A percentile compares a stretch with the other conserved stretches of the same genome.
Conservation (phyloP, 2,888 invertebrate species). For the Xanthia togata region DNA sequence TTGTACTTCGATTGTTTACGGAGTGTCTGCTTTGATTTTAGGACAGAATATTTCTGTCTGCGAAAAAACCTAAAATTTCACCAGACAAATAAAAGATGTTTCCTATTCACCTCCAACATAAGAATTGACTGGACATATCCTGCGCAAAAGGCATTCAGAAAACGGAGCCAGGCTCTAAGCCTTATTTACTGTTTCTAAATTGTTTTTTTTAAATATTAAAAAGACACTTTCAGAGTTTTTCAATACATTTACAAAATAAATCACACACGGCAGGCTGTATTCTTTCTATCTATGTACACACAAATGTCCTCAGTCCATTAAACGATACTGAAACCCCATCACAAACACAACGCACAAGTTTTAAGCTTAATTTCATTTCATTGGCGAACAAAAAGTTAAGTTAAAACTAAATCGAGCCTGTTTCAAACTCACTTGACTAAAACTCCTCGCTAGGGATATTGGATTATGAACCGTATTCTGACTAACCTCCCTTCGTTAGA, state of each 20-base stretch:
- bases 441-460: constrained; percentile 79
- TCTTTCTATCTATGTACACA: not conserved
- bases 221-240: no score
- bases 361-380: constrained; percentile 65
- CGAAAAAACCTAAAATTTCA: no score
- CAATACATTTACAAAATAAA: not conserved
- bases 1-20: constrained; percentile 37
- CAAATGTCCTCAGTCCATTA: not conserved
- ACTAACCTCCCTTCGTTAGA: constrained; percentile 9
- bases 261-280: not conserved
- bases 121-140: no score
- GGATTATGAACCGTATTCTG: constrained; percentile 82
- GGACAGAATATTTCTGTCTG: not conserved
- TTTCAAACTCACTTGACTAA: constrained; percentile 76
- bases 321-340: constrained; percentile 44
- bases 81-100: not conserved
- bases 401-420: constrained; percentile 74
- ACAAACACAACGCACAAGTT: constrained; percentile 51
- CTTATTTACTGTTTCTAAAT: not conserved
- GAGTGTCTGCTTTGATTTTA: constrained; percentile 26
- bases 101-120: not conserved
- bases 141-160: not conserved
- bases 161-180: not conserved
- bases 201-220: no score
- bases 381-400: constrained; percentile 70